phyloP scores from a whole-genome alignment of 2,797 vertebrate genomes.

The Nasua narica region DNA sequence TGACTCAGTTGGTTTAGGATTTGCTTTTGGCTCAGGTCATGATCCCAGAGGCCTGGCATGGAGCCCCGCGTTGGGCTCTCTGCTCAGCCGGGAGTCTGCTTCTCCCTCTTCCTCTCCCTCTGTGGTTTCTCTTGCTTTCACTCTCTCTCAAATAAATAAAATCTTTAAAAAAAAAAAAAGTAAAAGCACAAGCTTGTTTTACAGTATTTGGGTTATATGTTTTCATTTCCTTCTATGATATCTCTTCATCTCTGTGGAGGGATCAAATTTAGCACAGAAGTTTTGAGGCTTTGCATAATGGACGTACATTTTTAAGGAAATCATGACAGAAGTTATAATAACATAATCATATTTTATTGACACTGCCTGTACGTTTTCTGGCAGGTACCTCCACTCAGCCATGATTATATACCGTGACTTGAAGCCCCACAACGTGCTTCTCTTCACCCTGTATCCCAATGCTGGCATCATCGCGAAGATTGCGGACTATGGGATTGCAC shows the following conservation, averaged over 20 bases:
- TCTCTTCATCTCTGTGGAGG: not conserved
- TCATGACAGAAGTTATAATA: not conserved
- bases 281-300: not conserved
- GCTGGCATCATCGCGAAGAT: slow-evolving; percentile 96
- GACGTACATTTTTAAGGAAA: not conserved
- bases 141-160: not conserved
- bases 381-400: slow-evolving; percentile 94
- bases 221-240: not conserved
- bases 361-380: slow-evolving; percentile 13
- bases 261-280: not conserved
- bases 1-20: not conserved
- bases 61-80: not conserved
- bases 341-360: not conserved
- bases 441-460: slow-evolving; percentile 95
- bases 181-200: not conserved
- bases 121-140: not conserved
- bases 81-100: not conserved
- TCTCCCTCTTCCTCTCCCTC: not conserved
- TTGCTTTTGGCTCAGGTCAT: not conserved
- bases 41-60: not conserved
- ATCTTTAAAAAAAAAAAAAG: too few species aligned
- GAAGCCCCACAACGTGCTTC: slow-evolving; percentile 96
- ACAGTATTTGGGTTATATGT: not conserved
- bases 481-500: slow-evolving; percentile 97
- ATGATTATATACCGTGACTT: slow-evolving; percentile 99